Conservation (phyloP, 2,888 invertebrate genomes). For the Scelioninae gen. 1 region DNA sequence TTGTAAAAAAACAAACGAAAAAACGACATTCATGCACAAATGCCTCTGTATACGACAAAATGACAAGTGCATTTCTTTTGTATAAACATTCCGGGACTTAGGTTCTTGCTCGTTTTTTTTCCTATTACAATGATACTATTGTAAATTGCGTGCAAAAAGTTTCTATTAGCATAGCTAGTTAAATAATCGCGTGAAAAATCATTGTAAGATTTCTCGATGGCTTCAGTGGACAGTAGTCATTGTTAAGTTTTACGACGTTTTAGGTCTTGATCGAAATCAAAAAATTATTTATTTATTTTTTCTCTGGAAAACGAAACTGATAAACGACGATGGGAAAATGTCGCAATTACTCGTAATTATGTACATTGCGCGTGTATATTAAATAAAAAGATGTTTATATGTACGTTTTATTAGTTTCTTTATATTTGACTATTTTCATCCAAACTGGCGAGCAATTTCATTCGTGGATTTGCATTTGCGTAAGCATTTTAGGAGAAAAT, state of each 20-base stretch:
- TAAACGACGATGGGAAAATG: not conserved
- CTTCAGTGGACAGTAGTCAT: constrained; percentile 49
- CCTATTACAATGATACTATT: constrained; percentile 4
- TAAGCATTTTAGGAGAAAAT: not conserved
- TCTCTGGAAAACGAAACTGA: not conserved
- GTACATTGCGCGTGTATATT: constrained; percentile 50
- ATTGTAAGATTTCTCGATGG: constrained; percentile 52
- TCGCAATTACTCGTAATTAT: constrained; percentile 21
- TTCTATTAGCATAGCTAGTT: not conserved
- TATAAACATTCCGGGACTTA: constrained; percentile 76
- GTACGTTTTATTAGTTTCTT: constrained; percentile 47
- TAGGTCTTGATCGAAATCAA: not conserved
- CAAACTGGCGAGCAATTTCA: constrained; percentile 31
- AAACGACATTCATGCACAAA: constrained; percentile 19
- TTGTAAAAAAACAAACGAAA: constrained; percentile 25
- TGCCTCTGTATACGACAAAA: constrained; percentile 21
- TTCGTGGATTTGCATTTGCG: constrained; percentile 23
- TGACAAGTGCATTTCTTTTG: constrained; percentile 77
- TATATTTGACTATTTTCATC: constrained; percentile 20
- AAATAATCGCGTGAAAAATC: not conserved
- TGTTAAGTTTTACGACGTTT: constrained; percentile 50
- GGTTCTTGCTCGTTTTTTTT: constrained; percentile 25
- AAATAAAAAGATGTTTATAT: constrained; percentile 45
- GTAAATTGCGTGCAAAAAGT: constrained; percentile 20
- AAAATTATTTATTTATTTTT: constrained; percentile 25